phyloP scores from a whole-genome alignment of 2,797 vertebrate species.

The Gila robusta region DNA sequence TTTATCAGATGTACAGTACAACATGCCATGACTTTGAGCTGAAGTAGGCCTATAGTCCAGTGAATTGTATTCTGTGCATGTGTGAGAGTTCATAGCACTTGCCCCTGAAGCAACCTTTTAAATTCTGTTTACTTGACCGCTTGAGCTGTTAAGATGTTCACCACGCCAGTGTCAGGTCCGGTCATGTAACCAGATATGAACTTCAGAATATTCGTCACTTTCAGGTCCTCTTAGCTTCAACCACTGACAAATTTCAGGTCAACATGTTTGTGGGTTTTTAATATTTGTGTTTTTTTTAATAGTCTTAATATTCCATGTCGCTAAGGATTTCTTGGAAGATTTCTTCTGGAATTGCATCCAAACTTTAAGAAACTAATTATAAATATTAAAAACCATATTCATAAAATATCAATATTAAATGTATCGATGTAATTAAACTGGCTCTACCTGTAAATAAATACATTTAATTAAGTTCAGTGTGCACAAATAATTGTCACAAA shows the following conservation, averaged over 20 bases:
- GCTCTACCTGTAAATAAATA: background rate
- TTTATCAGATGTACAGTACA: slow-evolving; percentile 12
- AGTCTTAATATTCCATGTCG: background rate
- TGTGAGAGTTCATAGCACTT: slow-evolving; percentile 11
- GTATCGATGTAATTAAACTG: background rate
- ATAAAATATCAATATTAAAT: background rate
- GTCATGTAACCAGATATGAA: slow-evolving; percentile 9
- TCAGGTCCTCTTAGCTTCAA: background rate
- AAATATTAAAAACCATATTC: background rate
- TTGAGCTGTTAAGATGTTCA: slow-evolving; percentile 35
- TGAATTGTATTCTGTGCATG: slow-evolving; percentile 17
- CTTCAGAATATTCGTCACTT: background rate
- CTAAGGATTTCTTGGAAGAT: background rate
- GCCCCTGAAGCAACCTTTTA: slow-evolving; percentile 16
- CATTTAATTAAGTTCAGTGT: background rate
- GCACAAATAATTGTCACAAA: background rate
- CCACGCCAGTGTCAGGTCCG: background rate
- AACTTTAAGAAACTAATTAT: background rate
- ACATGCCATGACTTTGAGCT: background rate
- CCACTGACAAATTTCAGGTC: background rate
- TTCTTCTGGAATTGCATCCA: background rate
- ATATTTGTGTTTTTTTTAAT: no score
- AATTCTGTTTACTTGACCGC: slow-evolving; percentile 35
- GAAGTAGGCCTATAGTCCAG: background rate
- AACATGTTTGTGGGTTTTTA: background rate